phyloP scores from a whole-genome alignment of 1,140 invertebrate genomes.

The Drosophila ironensis region DNA sequence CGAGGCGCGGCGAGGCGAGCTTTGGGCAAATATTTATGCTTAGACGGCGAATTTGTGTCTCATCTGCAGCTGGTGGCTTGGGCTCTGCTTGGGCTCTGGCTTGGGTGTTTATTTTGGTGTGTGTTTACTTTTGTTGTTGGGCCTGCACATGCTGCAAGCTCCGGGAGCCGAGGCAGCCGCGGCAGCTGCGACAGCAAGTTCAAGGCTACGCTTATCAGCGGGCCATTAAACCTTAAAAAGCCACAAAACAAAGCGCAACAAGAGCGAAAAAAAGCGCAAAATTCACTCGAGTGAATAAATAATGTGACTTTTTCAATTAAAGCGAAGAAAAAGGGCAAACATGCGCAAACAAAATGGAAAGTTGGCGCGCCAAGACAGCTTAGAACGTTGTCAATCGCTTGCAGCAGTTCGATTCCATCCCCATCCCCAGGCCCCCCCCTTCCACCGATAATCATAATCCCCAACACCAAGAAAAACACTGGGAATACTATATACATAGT shows the following conservation, averaged over 20 bases:
- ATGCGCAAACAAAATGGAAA: conserved; percentile 20
- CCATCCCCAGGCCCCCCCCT: conserved; percentile 12
- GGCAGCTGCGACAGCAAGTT: conserved; percentile 46
- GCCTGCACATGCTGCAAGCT: conserved; percentile 17
- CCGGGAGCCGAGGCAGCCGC: background rate
- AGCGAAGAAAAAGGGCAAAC: conserved; percentile 20
- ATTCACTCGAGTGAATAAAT: conserved; percentile 41
- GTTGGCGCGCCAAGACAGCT: no score
- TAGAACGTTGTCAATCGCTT: no score
- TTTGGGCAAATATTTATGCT: conserved; percentile 47
- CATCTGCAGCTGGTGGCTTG: conserved; percentile 57
- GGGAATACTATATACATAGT: no score
- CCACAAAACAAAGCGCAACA: conserved; percentile 25
- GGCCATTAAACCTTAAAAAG: conserved; percentile 54
- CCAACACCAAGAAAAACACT: no score
- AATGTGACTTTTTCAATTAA: conserved; percentile 56
- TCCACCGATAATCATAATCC: background rate
- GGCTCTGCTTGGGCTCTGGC: background rate
- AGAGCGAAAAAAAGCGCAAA: conserved; percentile 5
- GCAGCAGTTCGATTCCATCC: no score
- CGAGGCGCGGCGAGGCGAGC: background rate
- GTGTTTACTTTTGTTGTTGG: conserved; percentile 42
- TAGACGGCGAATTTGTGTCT: conserved; percentile 19
- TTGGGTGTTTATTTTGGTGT: conserved; percentile 47
- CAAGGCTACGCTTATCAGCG: conserved; percentile 70